Evolutionary conservation across 2,797 vertebrate species (phyloP), one percentile per base, ranked within the genome.

Genomic region (Microcaecilia unicolor): DNA sequence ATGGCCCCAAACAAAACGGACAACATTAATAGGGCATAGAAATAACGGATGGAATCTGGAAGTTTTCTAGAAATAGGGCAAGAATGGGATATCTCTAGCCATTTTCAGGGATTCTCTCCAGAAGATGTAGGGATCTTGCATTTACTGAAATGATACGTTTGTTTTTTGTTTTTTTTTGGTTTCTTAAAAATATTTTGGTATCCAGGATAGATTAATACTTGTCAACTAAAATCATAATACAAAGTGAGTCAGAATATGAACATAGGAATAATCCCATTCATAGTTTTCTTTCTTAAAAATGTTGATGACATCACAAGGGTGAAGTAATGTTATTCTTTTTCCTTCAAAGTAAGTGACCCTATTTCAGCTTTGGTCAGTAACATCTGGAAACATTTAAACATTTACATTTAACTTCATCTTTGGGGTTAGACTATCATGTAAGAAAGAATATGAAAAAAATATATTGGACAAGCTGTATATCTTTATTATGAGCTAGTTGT

Each of bases 331-430:
- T 43, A 6, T 28, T 42, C n/a, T 28, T 51, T 55, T 51, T 64
- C 51, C 42, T 31, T 34, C 17, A 48, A 55, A 53, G 35, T 50
- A 17, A 35, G 58, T 55, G 61, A 68, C 51, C 57, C 52, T 64
- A 64, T 67, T 69, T 59, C 64, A 70, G 66, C 54, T 47, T 42
- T 29, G 41, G 57, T 59, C 60, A 61, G 76, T 71, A 41, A 58
- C 59, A 79, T 81, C 73, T 78, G 76, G 74, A 70, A 78, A n/a
- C n/a, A n/a, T n/a, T n/a, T n/a, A n/a, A 61, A 55, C 59, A 70
- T 81, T 78, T 74, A 36, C 56, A 48, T 44, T 34, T 50, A 43
- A 34, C 62, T 57, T 58, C 64, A 63, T 69, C 59, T 65, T 49
- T 40, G 41, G 59, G 33, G 55, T 60, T 52, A 55, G 59, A 53